Evolutionary conservation across 1,140 invertebrate genomes (phyloP), one percentile per base, ranked within the genome.

Genomic region (Atta colombica): DNA sequence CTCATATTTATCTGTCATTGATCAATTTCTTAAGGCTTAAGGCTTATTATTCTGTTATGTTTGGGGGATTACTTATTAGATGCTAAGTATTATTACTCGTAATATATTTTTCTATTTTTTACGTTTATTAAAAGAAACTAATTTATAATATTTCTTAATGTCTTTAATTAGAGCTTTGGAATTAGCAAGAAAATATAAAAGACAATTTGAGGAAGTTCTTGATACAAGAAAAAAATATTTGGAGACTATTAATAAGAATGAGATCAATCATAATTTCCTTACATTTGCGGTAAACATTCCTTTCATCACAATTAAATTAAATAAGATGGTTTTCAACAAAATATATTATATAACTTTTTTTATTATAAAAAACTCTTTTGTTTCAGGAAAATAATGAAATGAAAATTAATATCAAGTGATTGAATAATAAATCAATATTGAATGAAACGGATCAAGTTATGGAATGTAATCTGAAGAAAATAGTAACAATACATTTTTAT

Each of bases 111-210:
- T 60, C 84, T 66, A 89, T 89, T 84, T 55, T 28, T 93, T 12
- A 28, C 35, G 92, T 45, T 18, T 6, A 2, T 68, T 58, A 45
- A 45, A 45, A 39, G 39, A 45, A 45, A 45, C 8, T 51, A 28
- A 45, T 10, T 45, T 45, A 39, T 39, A 35, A 35, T 39, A 45
- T 45, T 10, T 45, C 39, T 10, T 58, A 8, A 39, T 39, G 16
- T 61, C 72, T 31, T 58, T 87, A 69, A 55, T 35, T 88, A 98
- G 98, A 92, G 98, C 98, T 1, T 94, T 99, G 35, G 98, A 99
- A 90, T 95, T 99, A 58, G 98, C 98, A 0, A 94, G 97, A 2
- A 98, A 98, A 91, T 96, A 98, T 94, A 97, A 98, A 90, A 96
- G 96, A 18, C 96, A 98, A 90, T 93, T 98, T 8, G 97, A 98